Percentiles rank a stretch among this genome's conserved stretches.
Conservation (phyloP, 2,113 vertebrate species). For the Oreochromis aureus region DNA sequence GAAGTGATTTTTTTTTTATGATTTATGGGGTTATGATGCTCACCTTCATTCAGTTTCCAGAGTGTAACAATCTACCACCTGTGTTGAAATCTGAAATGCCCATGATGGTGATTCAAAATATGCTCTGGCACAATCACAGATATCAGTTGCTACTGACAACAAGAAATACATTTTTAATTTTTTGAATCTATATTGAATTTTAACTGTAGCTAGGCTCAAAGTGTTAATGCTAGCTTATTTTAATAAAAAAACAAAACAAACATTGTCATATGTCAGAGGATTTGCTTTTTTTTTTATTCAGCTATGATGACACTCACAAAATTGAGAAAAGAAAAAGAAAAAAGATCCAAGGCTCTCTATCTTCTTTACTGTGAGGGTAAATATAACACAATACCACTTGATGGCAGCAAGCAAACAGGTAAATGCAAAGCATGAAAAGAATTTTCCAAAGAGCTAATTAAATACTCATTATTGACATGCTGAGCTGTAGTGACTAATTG, state of each 20-base stretch:
- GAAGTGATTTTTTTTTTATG: background rate
- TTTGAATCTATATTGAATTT: background rate
- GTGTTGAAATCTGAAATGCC: background rate
- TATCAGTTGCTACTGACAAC: background rate
- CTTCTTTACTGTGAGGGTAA: background rate
- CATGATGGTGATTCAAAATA: background rate
- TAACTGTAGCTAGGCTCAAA: background rate
- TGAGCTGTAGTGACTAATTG: background rate
- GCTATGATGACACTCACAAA: background rate
- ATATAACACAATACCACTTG: background rate
- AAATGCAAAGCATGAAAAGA: background rate
- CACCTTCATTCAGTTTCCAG: background rate
- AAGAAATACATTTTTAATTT: background rate
- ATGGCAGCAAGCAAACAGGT: slow-evolving; percentile 8
- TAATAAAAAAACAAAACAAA: background rate
- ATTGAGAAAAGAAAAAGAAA: background rate
- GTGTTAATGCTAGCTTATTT: background rate
- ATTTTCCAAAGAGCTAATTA: background rate
- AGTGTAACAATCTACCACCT: background rate
- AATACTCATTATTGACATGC: background rate
- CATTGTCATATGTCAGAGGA: background rate
- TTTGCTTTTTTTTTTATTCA: background rate
- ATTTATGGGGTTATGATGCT: background rate
- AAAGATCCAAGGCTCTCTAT: background rate
- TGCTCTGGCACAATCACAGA: background rate